Evolutionary conservation across 2,113 vertebrate species (phyloP).

Genomic region (Sylvia atricapilla): DNA sequence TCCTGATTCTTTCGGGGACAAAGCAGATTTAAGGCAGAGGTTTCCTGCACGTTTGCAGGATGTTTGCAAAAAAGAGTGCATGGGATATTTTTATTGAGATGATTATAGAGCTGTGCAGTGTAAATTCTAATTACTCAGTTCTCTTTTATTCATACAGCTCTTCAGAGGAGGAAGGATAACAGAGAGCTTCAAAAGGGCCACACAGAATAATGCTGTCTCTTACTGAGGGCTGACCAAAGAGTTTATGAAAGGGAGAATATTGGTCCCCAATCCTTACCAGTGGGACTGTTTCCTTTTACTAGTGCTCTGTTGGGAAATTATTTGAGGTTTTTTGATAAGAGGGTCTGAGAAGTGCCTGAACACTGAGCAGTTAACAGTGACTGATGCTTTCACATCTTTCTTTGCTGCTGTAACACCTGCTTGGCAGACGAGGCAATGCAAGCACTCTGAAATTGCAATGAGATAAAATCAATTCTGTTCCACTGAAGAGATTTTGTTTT

Average conservation of each 20-base stretch:
- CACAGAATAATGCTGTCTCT: neutral
- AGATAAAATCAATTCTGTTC: slow-evolving; percentile 14
- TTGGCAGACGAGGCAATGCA: neutral
- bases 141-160: neutral
- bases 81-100: neutral
- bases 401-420: neutral
- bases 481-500: neutral
- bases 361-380: neutral
- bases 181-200: neutral
- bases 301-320: neutral
- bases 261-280: neutral
- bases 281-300: neutral
- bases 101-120: neutral
- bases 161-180: neutral
- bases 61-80: neutral
- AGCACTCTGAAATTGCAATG: neutral
- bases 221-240: neutral
- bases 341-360: neutral
- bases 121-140: neutral
- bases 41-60: neutral
- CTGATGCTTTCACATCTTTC: neutral
- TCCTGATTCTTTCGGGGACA: neutral
- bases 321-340: neutral
- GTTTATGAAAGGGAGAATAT: neutral
- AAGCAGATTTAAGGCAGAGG: neutral